Conservation (phyloP, 2,888 invertebrate species). For the Nomada lathburiana region DNA sequence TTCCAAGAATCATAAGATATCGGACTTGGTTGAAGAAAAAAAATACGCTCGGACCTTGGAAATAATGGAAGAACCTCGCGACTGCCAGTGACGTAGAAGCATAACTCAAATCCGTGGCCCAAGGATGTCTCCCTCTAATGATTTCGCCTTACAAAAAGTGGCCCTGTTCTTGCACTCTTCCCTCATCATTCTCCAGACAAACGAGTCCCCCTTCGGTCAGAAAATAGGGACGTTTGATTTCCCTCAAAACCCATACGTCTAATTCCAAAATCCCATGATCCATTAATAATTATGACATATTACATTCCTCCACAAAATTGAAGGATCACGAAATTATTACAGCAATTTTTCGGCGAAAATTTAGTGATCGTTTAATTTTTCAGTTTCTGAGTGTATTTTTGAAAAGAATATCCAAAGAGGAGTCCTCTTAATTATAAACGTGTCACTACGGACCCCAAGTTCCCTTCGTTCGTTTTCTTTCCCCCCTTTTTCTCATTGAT, state of each 20-base stretch:
- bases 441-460: background rate
- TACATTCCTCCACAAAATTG: background rate
- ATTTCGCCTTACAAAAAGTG: constrained; percentile 5
- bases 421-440: constrained; percentile 66
- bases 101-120: constrained; percentile 33
- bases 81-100: constrained; percentile 19
- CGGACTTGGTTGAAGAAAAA: constrained; percentile 3
- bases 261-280: constrained; percentile 73
- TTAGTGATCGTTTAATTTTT: no score
- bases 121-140: constrained; percentile 3
- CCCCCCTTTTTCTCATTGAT: background rate
- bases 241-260: background rate
- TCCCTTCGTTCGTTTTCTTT: background rate
- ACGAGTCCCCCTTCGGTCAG: background rate
- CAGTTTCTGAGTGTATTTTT: constrained; percentile 72
- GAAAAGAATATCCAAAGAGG: constrained; percentile 72
- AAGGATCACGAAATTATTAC: no score
- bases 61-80: constrained; percentile 28
- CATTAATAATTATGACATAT: constrained; percentile 46
- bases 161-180: constrained; percentile 21
- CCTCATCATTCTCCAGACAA: background rate
- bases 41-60: constrained; percentile 25
- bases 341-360: no score
- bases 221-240: constrained; percentile 43
- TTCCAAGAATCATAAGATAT: constrained; percentile 3